Evolutionary conservation across 2,113 vertebrate genomes (phyloP).

Genomic region (Melospiza melodia): DNA sequence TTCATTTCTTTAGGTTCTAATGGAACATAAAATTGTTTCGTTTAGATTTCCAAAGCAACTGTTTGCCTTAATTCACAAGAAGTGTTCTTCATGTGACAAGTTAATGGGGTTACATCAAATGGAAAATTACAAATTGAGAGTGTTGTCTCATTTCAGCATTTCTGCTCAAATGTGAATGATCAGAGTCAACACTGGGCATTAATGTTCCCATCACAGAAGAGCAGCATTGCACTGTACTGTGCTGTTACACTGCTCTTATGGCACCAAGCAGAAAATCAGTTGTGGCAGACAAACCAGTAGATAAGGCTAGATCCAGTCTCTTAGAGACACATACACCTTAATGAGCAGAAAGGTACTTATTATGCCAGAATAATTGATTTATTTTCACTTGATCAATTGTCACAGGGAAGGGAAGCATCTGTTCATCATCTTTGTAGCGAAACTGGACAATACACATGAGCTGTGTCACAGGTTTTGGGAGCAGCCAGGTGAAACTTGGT

Average conservation of each 20-base stretch:
- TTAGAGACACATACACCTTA: not conserved
- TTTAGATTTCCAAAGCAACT: not conserved
- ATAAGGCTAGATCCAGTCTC: not conserved
- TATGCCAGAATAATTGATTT: not conserved
- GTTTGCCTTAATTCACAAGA: not conserved
- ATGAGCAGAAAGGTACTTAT: not conserved
- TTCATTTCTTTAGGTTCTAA: not conserved
- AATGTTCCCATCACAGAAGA: not conserved
- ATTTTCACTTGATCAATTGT: not conserved
- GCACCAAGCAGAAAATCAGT: not conserved
- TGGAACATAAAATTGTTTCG: not conserved
- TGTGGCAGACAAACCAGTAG: not conserved
- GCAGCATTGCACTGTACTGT: not conserved
- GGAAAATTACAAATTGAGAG: not conserved
- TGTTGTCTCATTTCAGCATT: not conserved
- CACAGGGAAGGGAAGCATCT: not conserved
- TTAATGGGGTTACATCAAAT: not conserved
- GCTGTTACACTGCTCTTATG: not conserved
- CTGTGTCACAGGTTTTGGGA: not conserved
- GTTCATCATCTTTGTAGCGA: not conserved
- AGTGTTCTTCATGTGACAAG: not conserved
- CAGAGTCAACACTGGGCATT: not conserved
- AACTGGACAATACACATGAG: rapidly evolving
- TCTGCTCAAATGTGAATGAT: not conserved
- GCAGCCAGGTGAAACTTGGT: not conserved